Evolutionary conservation across 2,888 invertebrate genomes (phyloP).

Genomic region (Heliconius charithonia): DNA sequence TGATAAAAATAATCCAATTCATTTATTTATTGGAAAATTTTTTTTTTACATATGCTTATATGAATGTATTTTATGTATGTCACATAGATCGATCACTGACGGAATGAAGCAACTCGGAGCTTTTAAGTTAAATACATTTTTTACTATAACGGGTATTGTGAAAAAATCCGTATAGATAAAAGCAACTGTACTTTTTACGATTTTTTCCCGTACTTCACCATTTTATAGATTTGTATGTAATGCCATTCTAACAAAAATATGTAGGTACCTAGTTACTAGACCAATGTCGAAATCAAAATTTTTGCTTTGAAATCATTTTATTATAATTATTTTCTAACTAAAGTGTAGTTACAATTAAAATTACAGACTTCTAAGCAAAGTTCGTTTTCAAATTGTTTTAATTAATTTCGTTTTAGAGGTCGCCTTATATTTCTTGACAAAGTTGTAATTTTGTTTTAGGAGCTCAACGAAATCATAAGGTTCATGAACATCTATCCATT

Average conservation of each 20-base stretch:
- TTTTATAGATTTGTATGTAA: no score
- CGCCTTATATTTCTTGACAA: conserved; percentile 48
- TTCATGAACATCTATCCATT: conserved; percentile 27
- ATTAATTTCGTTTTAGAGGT: conserved; percentile 51
- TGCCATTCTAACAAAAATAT: not conserved
- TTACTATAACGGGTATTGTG: not conserved
- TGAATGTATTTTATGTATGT: no score
- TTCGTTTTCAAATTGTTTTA: conserved; percentile 46
- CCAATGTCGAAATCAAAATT: not conserved
- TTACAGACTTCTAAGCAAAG: conserved; percentile 24
- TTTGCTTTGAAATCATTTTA: no score
- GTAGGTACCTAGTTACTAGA: no score
- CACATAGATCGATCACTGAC: not conserved
- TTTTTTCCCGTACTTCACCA: not conserved
- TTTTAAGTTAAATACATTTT: conserved; percentile 11
- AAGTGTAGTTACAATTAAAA: conserved; percentile 18
- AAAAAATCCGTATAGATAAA: not conserved
- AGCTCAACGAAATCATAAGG: conserved; percentile 40
- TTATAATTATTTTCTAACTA: not conserved
- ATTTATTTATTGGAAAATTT: not conserved
- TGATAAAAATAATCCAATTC: conserved; percentile 7
- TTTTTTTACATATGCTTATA: not conserved
- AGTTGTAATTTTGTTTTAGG: conserved; percentile 48
- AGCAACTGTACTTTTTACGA: not conserved
- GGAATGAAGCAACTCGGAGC: not conserved